Conservation (phyloP, 2,888 invertebrate genomes). For the Mythimna albipuncta region DNA sequence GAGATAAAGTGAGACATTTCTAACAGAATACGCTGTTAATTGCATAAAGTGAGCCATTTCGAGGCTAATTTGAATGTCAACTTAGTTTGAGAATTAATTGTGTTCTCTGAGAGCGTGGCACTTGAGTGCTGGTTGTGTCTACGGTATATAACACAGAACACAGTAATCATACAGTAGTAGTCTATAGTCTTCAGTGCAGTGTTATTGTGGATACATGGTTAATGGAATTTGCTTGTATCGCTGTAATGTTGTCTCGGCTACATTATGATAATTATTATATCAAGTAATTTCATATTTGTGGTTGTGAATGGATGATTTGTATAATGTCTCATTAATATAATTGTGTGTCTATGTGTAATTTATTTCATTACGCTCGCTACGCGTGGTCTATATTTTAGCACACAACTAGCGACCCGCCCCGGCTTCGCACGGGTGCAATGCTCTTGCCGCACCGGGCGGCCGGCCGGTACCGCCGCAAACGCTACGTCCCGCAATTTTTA, state of each 20-base stretch:
- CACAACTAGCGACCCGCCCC: no score
- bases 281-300: no score
- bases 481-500: no score
- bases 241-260: neutral
- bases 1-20: slow-evolving; percentile 53
- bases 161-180: no score
- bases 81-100: slow-evolving; percentile 65
- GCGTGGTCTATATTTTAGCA: no score
- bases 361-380: no score
- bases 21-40: slow-evolving; percentile 62
- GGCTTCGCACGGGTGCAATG: no score
- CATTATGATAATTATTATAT: neutral
- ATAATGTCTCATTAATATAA: neutral
- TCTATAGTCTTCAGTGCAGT: neutral
- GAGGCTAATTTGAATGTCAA: slow-evolving; percentile 68
- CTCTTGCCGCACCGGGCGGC: no score
- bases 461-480: no score
- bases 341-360: no score
- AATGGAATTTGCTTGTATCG: slow-evolving; percentile 1
- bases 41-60: slow-evolving; percentile 64
- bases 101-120: slow-evolving; percentile 42
- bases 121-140: slow-evolving; percentile 29
- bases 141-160: no score
- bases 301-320: neutral
- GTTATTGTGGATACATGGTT: slow-evolving; percentile 13